Base-by-base conservation (phyloP, 2,888 invertebrate genomes). In the Lasioglossum malachurum region DNA sequence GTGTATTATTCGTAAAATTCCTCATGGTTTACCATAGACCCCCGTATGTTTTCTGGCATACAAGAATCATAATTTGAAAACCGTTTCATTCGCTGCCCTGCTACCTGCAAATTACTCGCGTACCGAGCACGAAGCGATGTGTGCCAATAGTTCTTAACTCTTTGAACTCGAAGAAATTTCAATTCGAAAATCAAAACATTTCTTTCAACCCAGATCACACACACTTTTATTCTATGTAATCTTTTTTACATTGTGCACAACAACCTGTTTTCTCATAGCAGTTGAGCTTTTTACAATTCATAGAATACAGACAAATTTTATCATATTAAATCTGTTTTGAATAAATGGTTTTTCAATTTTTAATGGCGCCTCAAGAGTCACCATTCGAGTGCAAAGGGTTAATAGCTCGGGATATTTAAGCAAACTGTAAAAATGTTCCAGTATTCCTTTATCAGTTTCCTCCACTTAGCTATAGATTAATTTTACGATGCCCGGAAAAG, bases 1-100 rank as follows among this genome's bases (percentile, higher is more conserved):
- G 77, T 71, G 69, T 77, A 80, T 87, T 87, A 75, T 87, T 77
- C 74, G 82, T 87, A 87, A 77, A 79, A 79, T 75, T 79, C 76
- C 87, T 87, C 87, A 82, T 82, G 82, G 87, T 86, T 76, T 80
- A 87, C 41, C 64, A 72, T 67, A 73, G 41, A 60, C 71, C n/a
- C n/a, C 57, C 57, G 46, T 77, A 86, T 31, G 75, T 80, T 80
- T 80, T 74, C 44, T 74, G 82, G 41, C 75, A 57, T 80, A 64
- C 78, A 72, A 38, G 74, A 64, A 74, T 78, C 57, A 71, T 72
- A 76, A 77, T 80, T 83, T 87, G 23, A 75, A 74, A 75, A 74
- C 53, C 19, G 60, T 76, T 75, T 72, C 78, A 86, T 75, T 64
- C 76, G 76, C 60, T 57, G 73, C 60, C 8, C 57, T 12, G 57